Evolutionary conservation across 2,113 vertebrate genomes (phyloP).

Genomic region (Semnornis frantzii): DNA sequence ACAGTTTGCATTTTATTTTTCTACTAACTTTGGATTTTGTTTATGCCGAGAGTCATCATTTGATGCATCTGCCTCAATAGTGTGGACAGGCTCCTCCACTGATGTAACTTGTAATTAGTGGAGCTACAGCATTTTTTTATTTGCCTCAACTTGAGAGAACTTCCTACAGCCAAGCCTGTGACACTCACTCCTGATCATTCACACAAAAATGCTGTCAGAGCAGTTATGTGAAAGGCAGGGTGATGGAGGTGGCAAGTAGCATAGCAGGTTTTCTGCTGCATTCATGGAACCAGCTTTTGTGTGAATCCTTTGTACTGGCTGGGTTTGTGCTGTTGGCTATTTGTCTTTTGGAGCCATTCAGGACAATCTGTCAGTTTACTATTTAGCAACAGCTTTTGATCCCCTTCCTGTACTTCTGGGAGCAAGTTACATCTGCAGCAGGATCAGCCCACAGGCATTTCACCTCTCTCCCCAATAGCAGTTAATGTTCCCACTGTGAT

Average conservation of each 20-base stretch:
- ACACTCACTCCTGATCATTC: accelerated
- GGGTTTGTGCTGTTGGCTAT: accelerated
- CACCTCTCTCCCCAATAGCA: background rate
- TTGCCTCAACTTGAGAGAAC: background rate
- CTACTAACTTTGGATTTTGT: background rate
- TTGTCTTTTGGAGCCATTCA: background rate
- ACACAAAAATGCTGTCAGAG: background rate
- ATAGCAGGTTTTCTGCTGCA: background rate
- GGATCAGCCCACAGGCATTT: background rate
- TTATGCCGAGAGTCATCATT: background rate
- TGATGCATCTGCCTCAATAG: background rate
- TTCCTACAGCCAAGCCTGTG: background rate
- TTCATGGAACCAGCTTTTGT: accelerated
- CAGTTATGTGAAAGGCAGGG: background rate
- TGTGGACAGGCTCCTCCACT: background rate
- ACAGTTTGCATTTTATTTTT: background rate
- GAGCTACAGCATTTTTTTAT: background rate
- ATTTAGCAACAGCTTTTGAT: background rate
- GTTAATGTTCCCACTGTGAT: background rate
- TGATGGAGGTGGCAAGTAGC: background rate
- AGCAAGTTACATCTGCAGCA: background rate
- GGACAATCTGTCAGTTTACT: background rate
- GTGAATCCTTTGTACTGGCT: background rate
- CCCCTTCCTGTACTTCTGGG: background rate
- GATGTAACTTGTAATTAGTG: background rate